Evolutionary conservation across 2,888 invertebrate genomes (phyloP), one percentile per base, ranked within the genome.

Genomic region (Drosophila stalkeri): DNA sequence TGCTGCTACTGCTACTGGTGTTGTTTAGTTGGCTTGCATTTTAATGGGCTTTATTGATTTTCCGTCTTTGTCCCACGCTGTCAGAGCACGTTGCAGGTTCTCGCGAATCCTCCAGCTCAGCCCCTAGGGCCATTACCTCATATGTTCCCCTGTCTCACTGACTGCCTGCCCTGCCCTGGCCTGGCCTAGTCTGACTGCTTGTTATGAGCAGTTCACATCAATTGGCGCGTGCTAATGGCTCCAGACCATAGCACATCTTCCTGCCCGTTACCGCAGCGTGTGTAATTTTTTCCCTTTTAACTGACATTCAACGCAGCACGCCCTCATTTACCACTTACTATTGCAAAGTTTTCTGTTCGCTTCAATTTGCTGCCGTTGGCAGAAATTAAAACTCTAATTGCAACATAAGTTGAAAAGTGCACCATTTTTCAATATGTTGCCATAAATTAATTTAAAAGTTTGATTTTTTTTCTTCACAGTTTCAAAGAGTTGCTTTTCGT

Each of bases 41-140:
- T 87, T 89, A 89, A 89, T 89, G 84, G 87, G 49, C 80, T 80
- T 78, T 89, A 89, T 89, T 87, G 89, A 89, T 89, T 89, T 90
- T 87, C 49, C 72, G 84, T 57, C 68, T 72, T 72, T 81, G 63
- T 76, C 64, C 61, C 61, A 69, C 49, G 46, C 64, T 65, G 59
- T 44, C 57, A 39, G 11, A 11, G 18, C 59, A 20, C 46, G 27
- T 61, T 51, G 66, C 52, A 55, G 51, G 49, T 35, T 51, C 44
- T 62, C 62, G 52, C 64, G 47, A 51, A n/a, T 2, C 16, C 51
- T 18, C 12, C 44, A 59, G 41, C 20, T 14, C 31, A 16, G 23
- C 20, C 46, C 44, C 43, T n/a, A 7, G 56, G 46, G 47, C 54
- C 63, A 68, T 73, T 69, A 51, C 57, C 57, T 62, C 31, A 62